Base-by-base conservation (phyloP, 1,140 invertebrate genomes). In the Drosophila oshimai region DNA sequence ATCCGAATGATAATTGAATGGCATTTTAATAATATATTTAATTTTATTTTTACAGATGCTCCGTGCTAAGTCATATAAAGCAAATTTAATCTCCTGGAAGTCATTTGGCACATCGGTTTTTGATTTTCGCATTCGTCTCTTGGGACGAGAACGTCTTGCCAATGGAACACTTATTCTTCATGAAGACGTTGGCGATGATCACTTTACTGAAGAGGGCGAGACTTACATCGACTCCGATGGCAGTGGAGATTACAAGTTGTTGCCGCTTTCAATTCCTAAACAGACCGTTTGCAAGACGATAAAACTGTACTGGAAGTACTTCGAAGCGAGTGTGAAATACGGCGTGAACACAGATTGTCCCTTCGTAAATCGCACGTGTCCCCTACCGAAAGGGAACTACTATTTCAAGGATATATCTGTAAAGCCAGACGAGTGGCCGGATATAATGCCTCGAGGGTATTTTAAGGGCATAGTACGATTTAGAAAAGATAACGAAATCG, bases 341-440 rank as follows among this genome's bases (percentile, higher is more conserved):
- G 50, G 33, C 3, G 33, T 26, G 0, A 72, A 75, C 22, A 75
- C 60, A 0, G 15, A 80, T 6, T 45, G 62, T 0, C 58, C 77
- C 1, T 24, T 39, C 2, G 37, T 47, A 4, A 36, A 22, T 0
- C 6, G 6, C 1, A 51, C 36, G 0, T 80, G 76, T 57, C 76
- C 76, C 1, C 0, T 79, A 9, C 51, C 62, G 0, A 57, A 55
- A 29, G 69, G 69, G 1, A 26, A 3, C 0, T 69, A 74, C 24
- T 80, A 51, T 7, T 1, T 70, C 0, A 74, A 60, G 31, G 28
- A 70, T 5, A n/a, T 74, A 17, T 12, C 42, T 0, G 18, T 51
- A 0, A 55, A 70, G 1, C 41, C 45, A 4, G 50, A 71, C 13
- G 18, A 41, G 10, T 80, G 71, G 71, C 76, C 53, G 0, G 7